Conservation (phyloP, 2,113 vertebrate species). For the Zeus faber region DNA sequence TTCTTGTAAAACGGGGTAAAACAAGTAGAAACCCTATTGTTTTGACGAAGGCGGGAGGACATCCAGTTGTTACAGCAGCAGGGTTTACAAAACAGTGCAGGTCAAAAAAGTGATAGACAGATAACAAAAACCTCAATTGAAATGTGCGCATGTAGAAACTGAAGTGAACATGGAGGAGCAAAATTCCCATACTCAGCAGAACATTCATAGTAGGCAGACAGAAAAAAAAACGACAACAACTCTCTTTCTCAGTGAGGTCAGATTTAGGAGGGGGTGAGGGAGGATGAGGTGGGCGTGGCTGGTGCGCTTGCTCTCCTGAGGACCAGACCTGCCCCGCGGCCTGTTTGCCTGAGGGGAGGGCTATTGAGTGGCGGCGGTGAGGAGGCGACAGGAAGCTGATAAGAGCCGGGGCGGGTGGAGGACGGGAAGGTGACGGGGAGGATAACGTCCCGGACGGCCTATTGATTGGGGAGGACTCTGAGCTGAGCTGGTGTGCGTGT, state of each 20-base stretch:
- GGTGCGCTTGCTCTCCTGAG: slow-evolving; percentile 15
- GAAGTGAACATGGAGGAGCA: no score
- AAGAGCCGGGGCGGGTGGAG: slow-evolving; percentile 30
- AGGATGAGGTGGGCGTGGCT: slow-evolving; percentile 37
- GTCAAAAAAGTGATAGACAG: no score
- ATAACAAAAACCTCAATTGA: no score
- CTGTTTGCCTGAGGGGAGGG: slow-evolving; percentile 31
- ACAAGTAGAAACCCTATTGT: no score
- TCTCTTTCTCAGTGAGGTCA: slow-evolving; percentile 30
- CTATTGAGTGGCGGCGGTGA: slow-evolving; percentile 47
- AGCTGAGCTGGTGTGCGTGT: slow-evolving; percentile 1
- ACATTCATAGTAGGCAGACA: no score
- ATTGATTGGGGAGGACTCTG: slow-evolving; percentile 39
- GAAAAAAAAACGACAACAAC: background rate
- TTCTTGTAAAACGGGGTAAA: no score
- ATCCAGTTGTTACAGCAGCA: no score
- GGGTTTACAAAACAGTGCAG: no score
- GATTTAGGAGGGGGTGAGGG: slow-evolving; percentile 8
- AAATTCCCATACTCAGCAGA: no score
- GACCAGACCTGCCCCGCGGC: slow-evolving; percentile 20
- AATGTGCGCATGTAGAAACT: no score
- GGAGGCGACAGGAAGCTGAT: slow-evolving; percentile 59
- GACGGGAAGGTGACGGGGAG: slow-evolving; percentile 35
- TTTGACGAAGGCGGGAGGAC: no score
- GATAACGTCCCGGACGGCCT: slow-evolving; percentile 47